These are phyloP conservation scores for Nomada lathburiana DNA, from an alignment of 2,888 invertebrate species.

Conservation along the genomic window DNA sequence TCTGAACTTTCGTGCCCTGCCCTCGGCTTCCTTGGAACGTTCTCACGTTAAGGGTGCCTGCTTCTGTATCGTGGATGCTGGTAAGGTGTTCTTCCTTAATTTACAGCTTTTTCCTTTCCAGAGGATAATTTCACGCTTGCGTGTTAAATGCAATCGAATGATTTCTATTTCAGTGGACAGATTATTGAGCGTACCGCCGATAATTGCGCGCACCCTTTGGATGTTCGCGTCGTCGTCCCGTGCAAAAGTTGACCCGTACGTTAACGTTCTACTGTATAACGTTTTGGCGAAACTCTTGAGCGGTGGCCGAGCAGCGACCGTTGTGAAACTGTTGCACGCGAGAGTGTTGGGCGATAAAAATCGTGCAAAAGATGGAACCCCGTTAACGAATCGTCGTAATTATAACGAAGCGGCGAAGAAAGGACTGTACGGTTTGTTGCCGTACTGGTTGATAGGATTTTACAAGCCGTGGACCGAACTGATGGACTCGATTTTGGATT, in stretches of 20 bases:
- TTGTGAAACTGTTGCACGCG: constrained; percentile 78
- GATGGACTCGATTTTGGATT: constrained; percentile 80
- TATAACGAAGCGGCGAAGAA: constrained; percentile 75
- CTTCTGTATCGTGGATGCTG: constrained; percentile 79
- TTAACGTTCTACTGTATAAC: constrained; percentile 74
- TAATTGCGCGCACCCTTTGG: constrained; percentile 77
- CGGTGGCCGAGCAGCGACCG: constrained; percentile 80
- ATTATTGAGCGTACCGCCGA: constrained; percentile 71
- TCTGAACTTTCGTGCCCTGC: constrained; percentile 17
- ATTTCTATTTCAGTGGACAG: constrained; percentile 75
- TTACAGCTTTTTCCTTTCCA: neutral
- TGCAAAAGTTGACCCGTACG: constrained; percentile 74
- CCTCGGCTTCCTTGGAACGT: constrained; percentile 69
- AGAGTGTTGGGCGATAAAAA: constrained; percentile 73
- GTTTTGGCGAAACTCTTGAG: constrained; percentile 78
- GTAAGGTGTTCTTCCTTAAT: constrained; percentile 63
- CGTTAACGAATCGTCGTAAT: constrained; percentile 61
- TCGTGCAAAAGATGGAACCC: constrained; percentile 47
- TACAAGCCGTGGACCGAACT: constrained; percentile 78
- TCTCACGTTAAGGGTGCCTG: constrained; percentile 79
- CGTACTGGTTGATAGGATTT: constrained; percentile 79
- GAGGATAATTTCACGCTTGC: no score
- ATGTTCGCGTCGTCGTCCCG: constrained; percentile 76
- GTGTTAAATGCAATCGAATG: neutral
- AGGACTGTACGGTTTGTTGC: constrained; percentile 77